Base-by-base conservation (phyloP, 2,888 invertebrate genomes). In the Apotomis turbidana region DNA sequence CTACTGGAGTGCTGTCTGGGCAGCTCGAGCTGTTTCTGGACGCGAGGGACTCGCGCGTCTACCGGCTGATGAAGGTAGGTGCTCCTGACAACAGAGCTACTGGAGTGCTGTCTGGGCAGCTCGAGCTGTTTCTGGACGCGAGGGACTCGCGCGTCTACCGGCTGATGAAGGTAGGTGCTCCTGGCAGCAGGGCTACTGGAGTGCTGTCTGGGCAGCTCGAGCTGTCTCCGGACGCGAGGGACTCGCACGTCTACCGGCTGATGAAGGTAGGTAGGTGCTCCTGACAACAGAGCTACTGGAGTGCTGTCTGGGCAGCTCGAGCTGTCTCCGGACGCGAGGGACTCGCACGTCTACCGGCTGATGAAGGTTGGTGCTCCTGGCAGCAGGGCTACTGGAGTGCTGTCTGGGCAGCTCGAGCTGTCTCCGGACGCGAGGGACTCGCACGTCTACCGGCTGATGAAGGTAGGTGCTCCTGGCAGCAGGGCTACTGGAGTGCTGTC, bases 121-220 rank as follows among this genome's bases (percentile, higher is more conserved):
- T 91, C 83, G 88, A 89, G 81, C 87, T 92, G 54, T 52, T 77
- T 55, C 78, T 83, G 1, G 77, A 76, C 59, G 71, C 15, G 12
- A 49, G 60, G 0, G 49, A 52, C 38, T 67, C 66, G n/a, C 54
- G 64, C 3, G 75, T 91, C 44, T 89, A 78, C 79, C 80, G 79
- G 44, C 77, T 82, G 63, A 89, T 92, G 88, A 81, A 89, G 90
- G 92, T 90, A 69, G 62, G 73, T 49, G 51, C 44, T 55, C 46
- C 54, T 59, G 52, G 3, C 9, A n/a, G 85, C 36, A 91, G 91
- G 79, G 76, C 83, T 74, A 86, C 85, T 68, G 73, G 79, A 82
- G 71, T 91, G 88, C 87, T 92, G 92, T 80, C 79, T 90, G 75
- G 91, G 91, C 79, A 89, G 85, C 85, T 91, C 83, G 88, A 89